Conservation (phyloP, 1,140 invertebrate species). For the Zaprionus ornatus region DNA sequence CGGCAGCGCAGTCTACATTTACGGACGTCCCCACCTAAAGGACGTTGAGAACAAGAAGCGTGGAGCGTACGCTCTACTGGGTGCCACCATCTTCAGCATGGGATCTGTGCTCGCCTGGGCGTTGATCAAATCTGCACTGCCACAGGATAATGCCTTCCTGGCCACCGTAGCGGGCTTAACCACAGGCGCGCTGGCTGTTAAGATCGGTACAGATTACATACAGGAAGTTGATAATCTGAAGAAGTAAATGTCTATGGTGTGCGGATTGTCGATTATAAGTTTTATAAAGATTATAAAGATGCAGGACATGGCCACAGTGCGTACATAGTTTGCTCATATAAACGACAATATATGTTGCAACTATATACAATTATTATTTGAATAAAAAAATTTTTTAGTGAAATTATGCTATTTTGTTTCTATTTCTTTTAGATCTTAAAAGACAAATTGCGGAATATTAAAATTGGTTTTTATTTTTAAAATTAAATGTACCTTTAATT, state of each 20-base stretch:
- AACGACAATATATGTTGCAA: constrained; percentile 9
- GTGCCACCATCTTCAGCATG: constrained; percentile 88
- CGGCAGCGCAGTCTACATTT: constrained; percentile 87
- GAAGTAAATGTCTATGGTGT: constrained; percentile 34
- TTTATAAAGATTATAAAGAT: constrained; percentile 23
- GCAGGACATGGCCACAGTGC: constrained; percentile 1
- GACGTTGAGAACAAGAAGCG: constrained; percentile 82
- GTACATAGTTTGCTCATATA: constrained; percentile 13
- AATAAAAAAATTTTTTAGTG: constrained; percentile 48
- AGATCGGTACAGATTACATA: constrained; percentile 86
- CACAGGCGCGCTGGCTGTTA: constrained; percentile 86
- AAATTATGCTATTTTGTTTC: constrained; percentile 2
- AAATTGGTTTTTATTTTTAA: constrained; percentile 77
- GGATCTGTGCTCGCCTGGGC: constrained; percentile 90
- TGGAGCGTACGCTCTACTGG: constrained; percentile 87
- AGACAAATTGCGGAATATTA: constrained; percentile 33
- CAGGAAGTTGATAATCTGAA: constrained; percentile 73
- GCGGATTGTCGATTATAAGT: constrained; percentile 13
- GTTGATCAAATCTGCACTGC: constrained; percentile 87
- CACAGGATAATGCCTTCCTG: constrained; percentile 86
- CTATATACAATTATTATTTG: constrained; percentile 11
- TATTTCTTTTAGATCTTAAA: neutral
- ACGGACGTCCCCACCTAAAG: constrained; percentile 85
- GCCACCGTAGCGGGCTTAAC: constrained; percentile 86
- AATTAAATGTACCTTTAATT: constrained; percentile 82